Base-by-base conservation (phyloP, 2,888 invertebrate species). In the Latrodectus hesperus region DNA sequence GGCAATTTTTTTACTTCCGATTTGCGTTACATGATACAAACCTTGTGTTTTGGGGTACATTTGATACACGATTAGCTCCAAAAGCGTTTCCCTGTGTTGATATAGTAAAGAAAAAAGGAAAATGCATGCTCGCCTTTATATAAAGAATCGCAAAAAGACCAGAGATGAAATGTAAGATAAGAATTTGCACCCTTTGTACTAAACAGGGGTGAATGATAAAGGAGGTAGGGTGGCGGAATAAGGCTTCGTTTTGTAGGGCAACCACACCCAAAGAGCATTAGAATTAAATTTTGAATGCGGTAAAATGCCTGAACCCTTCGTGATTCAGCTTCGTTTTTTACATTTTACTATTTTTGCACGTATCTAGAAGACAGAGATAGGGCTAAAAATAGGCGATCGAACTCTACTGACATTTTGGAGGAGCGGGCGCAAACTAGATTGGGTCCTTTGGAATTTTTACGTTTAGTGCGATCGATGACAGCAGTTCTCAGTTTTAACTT, bases 251-350 rank as follows among this genome's bases (percentile, higher is more conserved):
- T 85, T 85, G 85, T 85, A 79, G 85, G 85, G 70, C 85, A 85
- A 64, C 85, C 85, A 85, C 85, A 85, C 85, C 85, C 85, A 85
- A 85, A 79, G 67, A 84, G 79, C 85, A 85, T 85, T 85, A 85
- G 79, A 85, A 73, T 79, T 85, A 79, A 85, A 85, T 85, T 85
- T 79, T 85, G 85, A 79, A 85, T 85, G 79, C 68, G 70, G 70
- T 78, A 53, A 74, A 78, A 77, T 84, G 73, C 71, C 55, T 74
- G 68, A 26, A 53, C 16, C 53, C 74, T 85, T 79, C 85, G 85
- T 85, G 85, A 85, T 85, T 80, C 75, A 17, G 55, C 49, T 67
- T 22, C 60, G 49, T 84, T 77, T 84, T 80, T 74, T 53, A 70
- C 71, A 71, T 83, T 84, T 74, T 80, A 79, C 79, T 75, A 75